A percentile compares a stretch with the other conserved stretches of the same genome.
Evolutionary conservation across 2,888 invertebrate genomes (phyloP).

Genomic region (Timandra comae): DNA sequence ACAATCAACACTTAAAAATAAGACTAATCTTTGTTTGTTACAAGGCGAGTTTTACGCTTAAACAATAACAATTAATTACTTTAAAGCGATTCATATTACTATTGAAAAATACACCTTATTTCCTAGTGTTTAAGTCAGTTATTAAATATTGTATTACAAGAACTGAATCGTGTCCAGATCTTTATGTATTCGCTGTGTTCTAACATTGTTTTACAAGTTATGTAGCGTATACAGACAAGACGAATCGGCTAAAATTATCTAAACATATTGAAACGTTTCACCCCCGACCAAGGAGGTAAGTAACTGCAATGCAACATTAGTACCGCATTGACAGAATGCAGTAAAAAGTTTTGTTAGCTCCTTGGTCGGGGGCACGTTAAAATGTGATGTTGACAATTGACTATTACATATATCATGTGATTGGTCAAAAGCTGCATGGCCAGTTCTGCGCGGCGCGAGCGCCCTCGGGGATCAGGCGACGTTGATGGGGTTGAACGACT

Average conservation of each 20-base stretch:
- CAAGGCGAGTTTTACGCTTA: constrained; percentile 10
- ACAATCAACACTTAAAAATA: constrained; percentile 17
- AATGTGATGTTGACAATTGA: neutral
- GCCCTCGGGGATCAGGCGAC: constrained; percentile 42
- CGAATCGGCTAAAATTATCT: constrained; percentile 3
- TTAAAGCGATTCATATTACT: constrained; percentile 2
- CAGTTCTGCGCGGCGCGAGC: constrained; percentile 3
- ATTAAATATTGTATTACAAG: no score
- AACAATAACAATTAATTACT: constrained; percentile 5
- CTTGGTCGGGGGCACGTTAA: neutral
- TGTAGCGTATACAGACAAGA: constrained; percentile 3
- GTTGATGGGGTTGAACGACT: constrained; percentile 30
- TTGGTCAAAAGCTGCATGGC: constrained; percentile 6
- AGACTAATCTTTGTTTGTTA: constrained; percentile 13
- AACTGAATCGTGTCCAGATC: no score
- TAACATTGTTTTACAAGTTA: constrained; percentile 1
- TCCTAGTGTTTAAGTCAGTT: no score
- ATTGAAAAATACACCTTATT: no score
- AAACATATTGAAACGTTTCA: constrained; percentile 1
- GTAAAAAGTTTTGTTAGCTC: no score
- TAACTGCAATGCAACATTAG: no score
- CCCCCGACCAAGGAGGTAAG: constrained; percentile 18
- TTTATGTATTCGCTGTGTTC: constrained; percentile 1
- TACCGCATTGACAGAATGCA: no score
- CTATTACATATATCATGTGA: constrained; percentile 6